These are phyloP conservation scores for Peromyscus polionotus DNA, from an alignment of 2,113 vertebrate genomes.

Conservation along the genomic window DNA sequence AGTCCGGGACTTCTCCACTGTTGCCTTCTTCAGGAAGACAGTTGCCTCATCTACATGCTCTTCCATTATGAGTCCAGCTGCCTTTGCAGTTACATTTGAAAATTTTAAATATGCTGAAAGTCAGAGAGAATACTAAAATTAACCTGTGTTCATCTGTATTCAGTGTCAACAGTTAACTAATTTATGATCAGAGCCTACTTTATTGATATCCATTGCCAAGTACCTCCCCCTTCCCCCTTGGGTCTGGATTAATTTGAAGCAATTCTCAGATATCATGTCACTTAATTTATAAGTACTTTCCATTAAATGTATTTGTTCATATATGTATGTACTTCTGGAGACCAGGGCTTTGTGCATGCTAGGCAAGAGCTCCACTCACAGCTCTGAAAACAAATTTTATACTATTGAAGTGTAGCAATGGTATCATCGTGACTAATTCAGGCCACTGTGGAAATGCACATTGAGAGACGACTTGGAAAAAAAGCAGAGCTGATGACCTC, in stretches of 20 bases:
- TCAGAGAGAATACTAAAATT: neutral
- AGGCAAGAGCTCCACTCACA: neutral
- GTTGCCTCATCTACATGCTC: neutral
- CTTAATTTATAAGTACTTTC: constrained; percentile 29
- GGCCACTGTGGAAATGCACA: constrained; percentile 6
- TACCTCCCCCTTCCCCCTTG: neutral
- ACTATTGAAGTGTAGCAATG: neutral
- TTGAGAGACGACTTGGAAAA: constrained; percentile 36
- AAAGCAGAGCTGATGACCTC: neutral
- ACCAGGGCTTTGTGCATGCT: neutral
- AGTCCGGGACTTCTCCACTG: neutral
- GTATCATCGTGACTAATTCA: constrained; percentile 22
- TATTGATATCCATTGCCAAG: neutral
- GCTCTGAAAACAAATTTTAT: neutral
- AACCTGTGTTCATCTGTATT: neutral
- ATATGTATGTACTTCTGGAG: neutral
- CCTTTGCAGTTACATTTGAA: neutral
- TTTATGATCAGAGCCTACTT: neutral
- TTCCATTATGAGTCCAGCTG: neutral
- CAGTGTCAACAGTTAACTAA: constrained; percentile 33
- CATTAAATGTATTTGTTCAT: neutral
- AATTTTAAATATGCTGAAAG: constrained; percentile 25
- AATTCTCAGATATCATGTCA: neutral
- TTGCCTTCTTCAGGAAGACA: neutral
- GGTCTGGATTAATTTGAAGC: constrained; percentile 24